These are phyloP conservation scores for Cygnus olor DNA, from an alignment of 2,797 vertebrate genomes.

Conservation along the genomic window DNA sequence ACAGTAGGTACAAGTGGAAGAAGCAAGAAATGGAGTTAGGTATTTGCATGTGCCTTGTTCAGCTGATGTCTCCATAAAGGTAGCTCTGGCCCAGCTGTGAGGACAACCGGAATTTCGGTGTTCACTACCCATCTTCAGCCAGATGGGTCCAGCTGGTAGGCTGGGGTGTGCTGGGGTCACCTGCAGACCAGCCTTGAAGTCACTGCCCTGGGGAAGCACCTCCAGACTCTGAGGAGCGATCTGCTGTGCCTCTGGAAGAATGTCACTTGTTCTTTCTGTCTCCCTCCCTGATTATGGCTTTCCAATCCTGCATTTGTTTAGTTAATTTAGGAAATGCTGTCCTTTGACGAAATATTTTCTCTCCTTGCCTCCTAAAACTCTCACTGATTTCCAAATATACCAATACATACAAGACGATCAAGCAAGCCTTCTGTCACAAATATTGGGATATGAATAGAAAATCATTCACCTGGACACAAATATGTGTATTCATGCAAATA, in stretches of 20 bases:
- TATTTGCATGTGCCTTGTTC: not conserved
- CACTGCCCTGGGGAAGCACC: not conserved
- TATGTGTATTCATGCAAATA: not conserved
- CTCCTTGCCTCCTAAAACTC: not conserved
- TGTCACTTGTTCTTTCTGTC: not conserved
- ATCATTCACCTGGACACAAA: not conserved
- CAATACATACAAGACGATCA: accelerated
- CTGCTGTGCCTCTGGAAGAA: not conserved
- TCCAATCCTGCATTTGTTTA: not conserved
- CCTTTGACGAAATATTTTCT: accelerated
- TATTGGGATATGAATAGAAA: not conserved
- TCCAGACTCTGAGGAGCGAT: not conserved
- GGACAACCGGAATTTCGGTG: not conserved
- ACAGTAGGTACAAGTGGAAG: not conserved
- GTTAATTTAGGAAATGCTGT: not conserved
- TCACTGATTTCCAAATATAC: not conserved
- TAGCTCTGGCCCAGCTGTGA: not conserved
- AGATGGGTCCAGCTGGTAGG: not conserved
- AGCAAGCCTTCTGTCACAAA: not conserved
- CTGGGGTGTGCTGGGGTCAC: not conserved
- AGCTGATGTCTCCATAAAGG: not conserved
- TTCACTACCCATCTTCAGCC: not conserved
- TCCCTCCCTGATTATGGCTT: not conserved
- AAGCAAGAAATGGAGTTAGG: not conserved
- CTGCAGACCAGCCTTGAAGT: not conserved